phyloP scores from a whole-genome alignment of 1,140 invertebrate species.

The Colletes latitarsis region DNA sequence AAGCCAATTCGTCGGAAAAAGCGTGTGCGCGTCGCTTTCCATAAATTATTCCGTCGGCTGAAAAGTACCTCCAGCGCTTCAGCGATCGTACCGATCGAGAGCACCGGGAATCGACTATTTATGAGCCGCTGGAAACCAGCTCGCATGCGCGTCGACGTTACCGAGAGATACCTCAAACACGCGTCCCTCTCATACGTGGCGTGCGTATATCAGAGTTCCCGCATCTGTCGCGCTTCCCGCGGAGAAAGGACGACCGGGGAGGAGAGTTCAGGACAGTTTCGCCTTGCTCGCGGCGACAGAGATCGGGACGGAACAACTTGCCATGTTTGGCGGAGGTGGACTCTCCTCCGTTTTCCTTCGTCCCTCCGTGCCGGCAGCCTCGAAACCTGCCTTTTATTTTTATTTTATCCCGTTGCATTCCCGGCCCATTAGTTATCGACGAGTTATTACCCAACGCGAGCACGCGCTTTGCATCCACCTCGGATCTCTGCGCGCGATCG shows the following conservation, averaged over 20 bases:
- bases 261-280: constrained; percentile 45
- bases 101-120: constrained; percentile 49
- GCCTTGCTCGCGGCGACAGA: constrained; percentile 15
- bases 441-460: constrained; percentile 60
- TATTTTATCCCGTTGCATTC: constrained; percentile 34
- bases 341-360: constrained; percentile 31
- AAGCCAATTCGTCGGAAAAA: background rate
- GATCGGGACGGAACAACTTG: constrained; percentile 62
- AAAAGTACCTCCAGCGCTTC: no score
- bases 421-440: constrained; percentile 60
- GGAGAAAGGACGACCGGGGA: constrained; percentile 19
- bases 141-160: constrained; percentile 10
- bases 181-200: constrained; percentile 29
- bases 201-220: constrained; percentile 62
- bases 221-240: constrained; percentile 63
- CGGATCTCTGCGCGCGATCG: constrained; percentile 14
- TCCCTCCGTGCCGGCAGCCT: background rate
- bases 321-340: constrained; percentile 69
- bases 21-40: no score
- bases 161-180: constrained; percentile 10
- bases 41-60: no score
- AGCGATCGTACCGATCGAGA: constrained; percentile 2
- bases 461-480: constrained; percentile 40
- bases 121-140: constrained; percentile 21
- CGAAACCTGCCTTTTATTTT: background rate